Percentiles rank a stretch among this genome's conserved stretches.
phyloP scores from a whole-genome alignment of 2,113 vertebrate species.

The Ellobius talpinus region DNA sequence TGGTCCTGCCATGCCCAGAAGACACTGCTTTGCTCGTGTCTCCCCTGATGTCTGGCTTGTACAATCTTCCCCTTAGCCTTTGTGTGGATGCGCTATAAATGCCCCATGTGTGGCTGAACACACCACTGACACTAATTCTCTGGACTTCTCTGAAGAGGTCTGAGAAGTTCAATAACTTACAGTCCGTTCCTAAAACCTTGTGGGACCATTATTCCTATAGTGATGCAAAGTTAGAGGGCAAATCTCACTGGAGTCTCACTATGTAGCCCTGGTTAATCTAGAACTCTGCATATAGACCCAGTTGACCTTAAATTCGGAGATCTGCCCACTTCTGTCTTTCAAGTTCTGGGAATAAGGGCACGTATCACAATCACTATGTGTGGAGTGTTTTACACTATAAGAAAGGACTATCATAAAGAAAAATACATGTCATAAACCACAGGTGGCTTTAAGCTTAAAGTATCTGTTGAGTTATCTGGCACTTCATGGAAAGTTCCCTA shows the following conservation, averaged over 20 bases:
- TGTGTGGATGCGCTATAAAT: not conserved
- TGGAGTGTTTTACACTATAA: not conserved
- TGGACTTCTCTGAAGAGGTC: not conserved
- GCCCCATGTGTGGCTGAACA: not conserved
- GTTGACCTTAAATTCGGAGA: not conserved
- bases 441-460: not conserved
- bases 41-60: not conserved
- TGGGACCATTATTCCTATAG: not conserved
- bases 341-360: not conserved
- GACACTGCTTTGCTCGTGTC: not conserved
- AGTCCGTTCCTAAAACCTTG: too few relatives aligned
- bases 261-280: not conserved
- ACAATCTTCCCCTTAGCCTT: not conserved
- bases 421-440: not conserved
- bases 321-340: not conserved
- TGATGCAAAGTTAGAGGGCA: not conserved
- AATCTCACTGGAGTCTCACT: not conserved
- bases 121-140: not conserved
- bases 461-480: not conserved
- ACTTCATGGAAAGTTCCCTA: not conserved
- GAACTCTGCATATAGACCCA: not conserved
- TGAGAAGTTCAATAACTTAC: not conserved
- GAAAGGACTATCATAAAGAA: not conserved
- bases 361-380: not conserved
- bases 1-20: not conserved